Evolutionary conservation across 1,140 invertebrate species (phyloP), one percentile per base, ranked within the genome.

Genomic region (Antheraea pernyi): DNA sequence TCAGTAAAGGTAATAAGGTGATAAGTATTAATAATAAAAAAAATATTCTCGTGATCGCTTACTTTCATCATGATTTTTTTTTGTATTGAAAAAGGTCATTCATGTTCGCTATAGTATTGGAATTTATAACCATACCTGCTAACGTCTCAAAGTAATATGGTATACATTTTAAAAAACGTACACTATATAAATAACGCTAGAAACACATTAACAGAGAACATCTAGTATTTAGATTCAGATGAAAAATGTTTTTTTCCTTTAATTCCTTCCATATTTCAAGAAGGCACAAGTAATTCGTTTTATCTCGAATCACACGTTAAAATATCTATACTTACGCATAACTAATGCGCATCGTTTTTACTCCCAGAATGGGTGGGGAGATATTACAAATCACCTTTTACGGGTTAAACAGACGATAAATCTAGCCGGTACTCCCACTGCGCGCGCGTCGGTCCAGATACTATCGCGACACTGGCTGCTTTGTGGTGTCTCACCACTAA

Each of bases 301-400:
- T 53, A 53, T 53, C 46, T 53, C 16, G 6, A 53, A 53, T 53
- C 46, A 53, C 11, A 53, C 13, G 16, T 53, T 53, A 53, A 53
- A 53, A 53, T 53, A 53, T 53, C 46, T 53, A 53, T 53, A 53
- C 46, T 53, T 53, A 30, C 53, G 36, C 48, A 48, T 39, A 70
- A 69, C 10, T 62, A 72, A 59, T 46, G 66, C 37, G 48, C 63
- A 59, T 37, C 65, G 62, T 71, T 69, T 61, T 64, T 61, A 18
- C 62, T 37, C 46, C 42, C 36, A 18, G 48, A 68, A 58, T 68
- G 39, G 61, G 66, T 64, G 69, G 62, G 42, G 67, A 68, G 65
- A 70, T 70, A 86, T 83, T 83, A 84, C 82, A 81, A 86, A 86
- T 84, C 81, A 83, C 79, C 83, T 83, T 84, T 79, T 86, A 81